phyloP scores from a whole-genome alignment of 2,113 vertebrate genomes.

The Anolis sagrei region DNA sequence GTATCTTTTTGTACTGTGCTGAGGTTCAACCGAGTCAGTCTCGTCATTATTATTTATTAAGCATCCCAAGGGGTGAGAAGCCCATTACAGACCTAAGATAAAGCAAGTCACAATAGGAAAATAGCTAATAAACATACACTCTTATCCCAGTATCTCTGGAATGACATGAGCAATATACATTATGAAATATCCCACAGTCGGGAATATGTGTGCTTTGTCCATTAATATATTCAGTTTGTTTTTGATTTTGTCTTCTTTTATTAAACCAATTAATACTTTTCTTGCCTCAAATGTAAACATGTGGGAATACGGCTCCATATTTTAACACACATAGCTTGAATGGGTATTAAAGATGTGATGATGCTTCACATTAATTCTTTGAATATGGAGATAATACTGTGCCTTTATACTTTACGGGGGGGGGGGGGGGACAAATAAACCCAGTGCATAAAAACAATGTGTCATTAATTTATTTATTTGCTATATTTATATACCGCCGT shows the following conservation, averaged over 20 bases:
- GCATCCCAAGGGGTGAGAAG: background rate
- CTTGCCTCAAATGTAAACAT: background rate
- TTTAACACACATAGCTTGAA: background rate
- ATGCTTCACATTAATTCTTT: background rate
- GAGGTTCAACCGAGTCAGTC: background rate
- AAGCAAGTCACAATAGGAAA: conserved; percentile 13
- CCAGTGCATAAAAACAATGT: background rate
- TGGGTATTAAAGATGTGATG: background rate
- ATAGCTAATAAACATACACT: background rate
- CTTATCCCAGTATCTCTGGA: conserved; percentile 1
- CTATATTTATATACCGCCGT: no score
- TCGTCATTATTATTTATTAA: conserved; percentile 33
- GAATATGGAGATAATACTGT: background rate
- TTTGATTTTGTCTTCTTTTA: background rate
- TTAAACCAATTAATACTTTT: background rate
- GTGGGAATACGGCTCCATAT: accelerated
- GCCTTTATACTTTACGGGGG: background rate
- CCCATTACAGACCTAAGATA: conserved; percentile 1
- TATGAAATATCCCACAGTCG: background rate
- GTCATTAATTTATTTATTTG: no score
- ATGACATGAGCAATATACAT: background rate
- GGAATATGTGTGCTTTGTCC: background rate
- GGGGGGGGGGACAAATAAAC: background rate
- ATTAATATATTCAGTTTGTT: background rate
- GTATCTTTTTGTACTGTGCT: conserved; percentile 21